Evolutionary conservation across 2,797 vertebrate species (phyloP).

Genomic region (Arctocebus calabarensis): DNA sequence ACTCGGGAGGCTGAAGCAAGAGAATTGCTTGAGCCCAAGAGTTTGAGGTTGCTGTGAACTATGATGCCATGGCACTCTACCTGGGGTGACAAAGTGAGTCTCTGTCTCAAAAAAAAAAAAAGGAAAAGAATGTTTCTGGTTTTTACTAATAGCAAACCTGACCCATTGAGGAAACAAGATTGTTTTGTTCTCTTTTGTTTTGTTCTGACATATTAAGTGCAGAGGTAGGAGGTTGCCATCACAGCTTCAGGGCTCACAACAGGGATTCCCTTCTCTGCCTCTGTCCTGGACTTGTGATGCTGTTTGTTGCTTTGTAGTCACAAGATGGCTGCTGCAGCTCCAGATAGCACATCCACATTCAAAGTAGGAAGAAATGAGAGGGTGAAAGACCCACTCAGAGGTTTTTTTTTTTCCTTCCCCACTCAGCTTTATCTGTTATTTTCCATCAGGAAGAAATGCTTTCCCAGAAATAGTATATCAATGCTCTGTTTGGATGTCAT

Average conservation of each 20-base stretch:
- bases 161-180: neutral
- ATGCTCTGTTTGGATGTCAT: neutral
- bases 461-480: neutral
- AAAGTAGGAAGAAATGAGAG: neutral
- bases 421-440: neutral
- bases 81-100: too few species aligned
- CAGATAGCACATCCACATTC: neutral
- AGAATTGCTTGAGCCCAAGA: too few species aligned
- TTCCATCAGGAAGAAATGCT: neutral
- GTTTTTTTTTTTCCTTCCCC: too few species aligned
- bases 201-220: neutral
- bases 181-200: neutral
- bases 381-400: neutral
- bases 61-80: too few species aligned
- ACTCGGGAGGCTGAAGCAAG: too few species aligned
- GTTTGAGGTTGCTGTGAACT: too few species aligned
- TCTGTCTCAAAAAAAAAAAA: neutral
- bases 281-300: neutral
- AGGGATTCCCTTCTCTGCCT: neutral
- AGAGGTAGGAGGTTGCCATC: neutral
- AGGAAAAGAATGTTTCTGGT: neutral
- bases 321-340: neutral
- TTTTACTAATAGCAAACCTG: neutral
- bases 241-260: neutral
- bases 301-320: neutral